Percentiles rank a stretch among this genome's conserved stretches.
Conservation (phyloP, 2,113 vertebrate species). For the Syngnathus typhle region DNA sequence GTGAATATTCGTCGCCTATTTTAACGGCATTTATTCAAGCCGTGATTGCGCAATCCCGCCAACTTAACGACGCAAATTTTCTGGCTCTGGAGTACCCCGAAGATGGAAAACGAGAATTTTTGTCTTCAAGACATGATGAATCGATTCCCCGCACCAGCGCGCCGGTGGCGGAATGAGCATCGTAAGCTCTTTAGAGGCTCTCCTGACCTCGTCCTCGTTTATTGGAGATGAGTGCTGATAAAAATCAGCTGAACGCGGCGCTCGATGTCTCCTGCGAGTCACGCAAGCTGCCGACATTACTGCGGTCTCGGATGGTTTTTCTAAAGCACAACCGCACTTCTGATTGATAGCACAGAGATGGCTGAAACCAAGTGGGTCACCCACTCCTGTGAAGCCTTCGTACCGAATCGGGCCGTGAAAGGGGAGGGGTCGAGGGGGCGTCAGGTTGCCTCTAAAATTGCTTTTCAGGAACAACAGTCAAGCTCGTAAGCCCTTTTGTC, state of each 20-base stretch:
- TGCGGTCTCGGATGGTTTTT: background rate
- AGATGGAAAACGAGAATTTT: background rate
- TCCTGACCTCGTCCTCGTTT: slow-evolving; percentile 13
- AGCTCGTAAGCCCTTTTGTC: background rate
- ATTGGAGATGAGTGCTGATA: slow-evolving; percentile 32
- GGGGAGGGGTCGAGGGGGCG: no score
- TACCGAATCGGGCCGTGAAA: no score
- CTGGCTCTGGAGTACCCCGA: no score
- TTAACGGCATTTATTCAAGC: background rate
- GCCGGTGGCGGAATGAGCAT: background rate
- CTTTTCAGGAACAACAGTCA: background rate
- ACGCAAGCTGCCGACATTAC: slow-evolving; percentile 36
- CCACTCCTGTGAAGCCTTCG: no score
- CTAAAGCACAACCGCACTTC: no score
- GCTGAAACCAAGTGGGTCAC: no score
- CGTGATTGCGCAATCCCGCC: background rate
- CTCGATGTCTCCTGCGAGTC: slow-evolving; percentile 30
- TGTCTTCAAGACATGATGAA: background rate
- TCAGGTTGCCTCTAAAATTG: no score
- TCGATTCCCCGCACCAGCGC: background rate
- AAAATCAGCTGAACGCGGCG: slow-evolving; percentile 20
- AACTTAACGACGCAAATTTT: no score
- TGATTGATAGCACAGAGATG: no score
- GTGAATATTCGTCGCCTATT: background rate
- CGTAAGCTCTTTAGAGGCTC: slow-evolving; percentile 17